phyloP scores from a whole-genome alignment of 23 tunicate species.

The Phallusia fumigata region DNA sequence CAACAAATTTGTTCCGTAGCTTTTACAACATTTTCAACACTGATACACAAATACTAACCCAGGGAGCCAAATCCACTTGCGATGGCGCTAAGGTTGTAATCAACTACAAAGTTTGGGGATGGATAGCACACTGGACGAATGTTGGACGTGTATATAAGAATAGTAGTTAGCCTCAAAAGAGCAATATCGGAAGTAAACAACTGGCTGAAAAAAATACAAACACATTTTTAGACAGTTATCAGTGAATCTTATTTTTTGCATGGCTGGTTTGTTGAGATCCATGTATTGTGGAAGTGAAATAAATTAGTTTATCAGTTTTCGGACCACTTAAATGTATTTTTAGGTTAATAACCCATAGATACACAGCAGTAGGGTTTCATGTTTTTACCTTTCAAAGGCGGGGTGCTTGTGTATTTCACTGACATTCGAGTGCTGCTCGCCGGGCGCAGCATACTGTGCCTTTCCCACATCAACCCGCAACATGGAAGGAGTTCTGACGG shows the following conservation, averaged over 20 bases:
- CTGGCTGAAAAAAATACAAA: too few species aligned
- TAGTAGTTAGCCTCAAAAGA: background rate
- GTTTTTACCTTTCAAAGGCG: background rate
- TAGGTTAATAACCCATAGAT: too few species aligned
- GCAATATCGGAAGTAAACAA: background rate
- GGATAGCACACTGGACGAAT: constrained; percentile 2
- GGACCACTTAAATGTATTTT: too few species aligned
- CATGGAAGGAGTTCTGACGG: background rate
- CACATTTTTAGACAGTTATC: too few species aligned
- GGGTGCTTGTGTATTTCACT: background rate
- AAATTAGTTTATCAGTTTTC: too few species aligned
- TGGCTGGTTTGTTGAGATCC: too few species aligned
- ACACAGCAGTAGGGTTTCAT: too few species aligned
- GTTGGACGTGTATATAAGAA: background rate
- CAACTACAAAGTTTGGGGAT: background rate
- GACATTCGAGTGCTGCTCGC: background rate
- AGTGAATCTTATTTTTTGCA: too few species aligned
- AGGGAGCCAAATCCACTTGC: background rate
- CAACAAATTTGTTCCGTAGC: too few species aligned
- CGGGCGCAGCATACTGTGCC: background rate
- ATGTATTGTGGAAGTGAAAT: too few species aligned
- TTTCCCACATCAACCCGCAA: background rate
- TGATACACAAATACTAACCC: background rate
- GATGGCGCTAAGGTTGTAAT: background rate
- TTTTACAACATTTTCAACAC: too few species aligned